Evolutionary conservation across 2,888 invertebrate species (phyloP), one percentile per base, ranked within the genome.

Genomic region (Heteromyza rotundicornis): DNA sequence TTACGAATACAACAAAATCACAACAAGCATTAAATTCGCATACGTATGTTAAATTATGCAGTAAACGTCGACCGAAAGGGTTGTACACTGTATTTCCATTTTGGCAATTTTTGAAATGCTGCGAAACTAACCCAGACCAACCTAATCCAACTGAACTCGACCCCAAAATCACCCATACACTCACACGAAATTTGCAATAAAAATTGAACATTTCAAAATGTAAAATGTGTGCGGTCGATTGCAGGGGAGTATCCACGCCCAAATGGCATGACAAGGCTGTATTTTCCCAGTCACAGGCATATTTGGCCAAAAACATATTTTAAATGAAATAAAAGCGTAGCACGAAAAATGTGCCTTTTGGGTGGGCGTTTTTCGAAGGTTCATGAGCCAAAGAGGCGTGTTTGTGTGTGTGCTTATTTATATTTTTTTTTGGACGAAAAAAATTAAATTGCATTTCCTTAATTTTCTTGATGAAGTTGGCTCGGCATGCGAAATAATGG

Each of bases 31-130:
- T 5, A 40, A 8, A 40, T 40, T 40, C 3, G n/a, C n/a, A n/a
- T n/a, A n/a, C 14, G 40, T 40, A 40, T 40, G 40, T n/a, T 40
- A 40, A 40, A 40, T 40, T 40, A 40, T 40, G 40, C 40, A 40
- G n/a, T 40, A 14, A n/a, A 40, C 40, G 40, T n/a, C 5, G 40
- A 40, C 10, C 27, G 7, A 27, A 40, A 40, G 40, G 40, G 14
- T 40, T 40, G 40, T 40, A 7, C 40, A 3, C 40, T 40, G 40
- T 40, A 3, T 3, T 40, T 40, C 40, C 3, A n/a, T 3, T n/a
- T n/a, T n/a, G n/a, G n/a, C n/a, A n/a, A n/a, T n/a, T n/a, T n/a
- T n/a, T n/a, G n/a, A n/a, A n/a, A n/a, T n/a, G n/a, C n/a, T n/a
- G n/a, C n/a, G n/a, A n/a, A n/a, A n/a, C n/a, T n/a, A n/a, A n/a